phyloP scores from a whole-genome alignment of 2,797 vertebrate genomes.

The Acanthurus tractus region DNA sequence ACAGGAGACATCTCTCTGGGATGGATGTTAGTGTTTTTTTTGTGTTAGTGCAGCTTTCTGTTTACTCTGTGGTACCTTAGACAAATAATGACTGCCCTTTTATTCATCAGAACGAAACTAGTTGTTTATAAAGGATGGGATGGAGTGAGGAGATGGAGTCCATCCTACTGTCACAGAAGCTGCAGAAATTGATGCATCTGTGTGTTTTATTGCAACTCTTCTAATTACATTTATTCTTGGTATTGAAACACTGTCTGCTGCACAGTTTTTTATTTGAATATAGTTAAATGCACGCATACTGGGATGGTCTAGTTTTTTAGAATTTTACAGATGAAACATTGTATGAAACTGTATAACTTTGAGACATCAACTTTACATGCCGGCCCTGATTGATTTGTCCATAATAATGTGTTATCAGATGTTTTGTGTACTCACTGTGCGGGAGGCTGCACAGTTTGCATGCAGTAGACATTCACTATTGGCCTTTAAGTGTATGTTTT shows the following conservation, averaged over 20 bases:
- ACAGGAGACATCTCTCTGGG: slow-evolving; percentile 2
- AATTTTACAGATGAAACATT: no score
- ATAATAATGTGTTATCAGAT: no score
- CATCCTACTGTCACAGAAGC: no score
- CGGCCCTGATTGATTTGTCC: no score
- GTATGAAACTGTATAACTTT: no score
- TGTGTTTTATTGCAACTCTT: no score
- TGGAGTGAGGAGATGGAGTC: neutral
- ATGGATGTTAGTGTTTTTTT: neutral
- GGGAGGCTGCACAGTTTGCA: neutral
- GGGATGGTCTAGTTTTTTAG: no score
- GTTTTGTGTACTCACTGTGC: neutral
- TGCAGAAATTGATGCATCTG: neutral
- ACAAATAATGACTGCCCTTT: neutral
- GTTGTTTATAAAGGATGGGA: slow-evolving; percentile 1
- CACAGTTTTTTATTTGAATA: no score
- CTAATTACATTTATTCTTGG: no score
- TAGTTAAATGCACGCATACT: no score
- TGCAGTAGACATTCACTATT: neutral
- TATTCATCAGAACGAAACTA: neutral
- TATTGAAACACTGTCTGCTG: neutral
- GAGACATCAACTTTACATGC: no score
- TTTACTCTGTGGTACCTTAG: neutral
- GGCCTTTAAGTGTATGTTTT: neutral
- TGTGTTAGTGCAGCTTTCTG: neutral